Conservation (phyloP, 2,888 invertebrate genomes). For the Dascillus cervinus region DNA sequence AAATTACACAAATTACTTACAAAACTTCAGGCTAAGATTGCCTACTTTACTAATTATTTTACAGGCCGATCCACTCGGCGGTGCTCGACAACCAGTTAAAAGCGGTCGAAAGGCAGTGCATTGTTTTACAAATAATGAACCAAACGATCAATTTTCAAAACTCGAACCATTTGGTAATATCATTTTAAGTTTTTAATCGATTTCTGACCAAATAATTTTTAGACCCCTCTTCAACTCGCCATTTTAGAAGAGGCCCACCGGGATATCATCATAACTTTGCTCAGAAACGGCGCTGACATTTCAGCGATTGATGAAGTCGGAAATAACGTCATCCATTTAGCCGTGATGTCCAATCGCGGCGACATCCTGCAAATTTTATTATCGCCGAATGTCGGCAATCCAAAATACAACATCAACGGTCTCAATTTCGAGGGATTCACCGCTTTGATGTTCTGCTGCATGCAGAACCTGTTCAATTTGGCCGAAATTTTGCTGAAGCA, state of each 20-base stretch:
- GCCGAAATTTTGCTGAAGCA: constrained; percentile 35
- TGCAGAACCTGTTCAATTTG: constrained; percentile 32
- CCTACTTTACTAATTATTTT: constrained; percentile 6
- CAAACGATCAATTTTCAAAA: constrained; percentile 9
- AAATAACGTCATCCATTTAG: constrained; percentile 41
- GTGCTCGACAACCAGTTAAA: constrained; percentile 10
- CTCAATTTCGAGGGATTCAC: constrained; percentile 40
- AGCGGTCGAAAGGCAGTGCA: constrained; percentile 9
- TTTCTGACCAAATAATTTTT: constrained; percentile 22
- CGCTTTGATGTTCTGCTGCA: constrained; percentile 43
- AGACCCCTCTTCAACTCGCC: constrained; percentile 47
- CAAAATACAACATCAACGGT: no score
- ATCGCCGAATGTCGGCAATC: no score
- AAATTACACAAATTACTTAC: no score
- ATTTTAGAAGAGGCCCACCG: constrained; percentile 30
- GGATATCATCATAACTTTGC: constrained; percentile 32
- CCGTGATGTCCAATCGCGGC: constrained; percentile 35
- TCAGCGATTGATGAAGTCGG: constrained; percentile 37
- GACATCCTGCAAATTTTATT: constrained; percentile 8
- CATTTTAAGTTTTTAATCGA: constrained; percentile 20
- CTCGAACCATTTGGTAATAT: constrained; percentile 9
- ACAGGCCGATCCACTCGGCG: constrained; percentile 13
- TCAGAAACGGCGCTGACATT: constrained; percentile 41
- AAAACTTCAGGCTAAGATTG: not conserved
- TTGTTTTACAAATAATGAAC: constrained; percentile 6